phyloP scores from a whole-genome alignment of 92 coral and sea anemone genomes.

The Siderastrea siderea region DNA sequence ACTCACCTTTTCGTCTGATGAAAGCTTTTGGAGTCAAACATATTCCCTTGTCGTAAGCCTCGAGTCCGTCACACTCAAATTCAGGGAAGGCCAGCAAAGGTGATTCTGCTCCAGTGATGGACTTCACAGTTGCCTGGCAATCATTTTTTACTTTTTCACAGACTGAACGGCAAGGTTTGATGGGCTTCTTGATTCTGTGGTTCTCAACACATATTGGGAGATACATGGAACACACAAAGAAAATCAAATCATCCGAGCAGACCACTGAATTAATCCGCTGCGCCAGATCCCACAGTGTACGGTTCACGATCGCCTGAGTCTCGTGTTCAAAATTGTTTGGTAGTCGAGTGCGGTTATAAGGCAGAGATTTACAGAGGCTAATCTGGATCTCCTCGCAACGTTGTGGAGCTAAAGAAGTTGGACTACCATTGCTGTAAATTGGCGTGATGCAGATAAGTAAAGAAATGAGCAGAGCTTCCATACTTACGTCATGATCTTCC shows the following conservation, averaged over 20 bases:
- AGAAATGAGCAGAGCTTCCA: not conserved
- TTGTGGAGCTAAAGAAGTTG: not conserved
- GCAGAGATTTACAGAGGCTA: constrained; percentile 48
- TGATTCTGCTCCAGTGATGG: constrained; percentile 30
- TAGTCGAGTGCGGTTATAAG: constrained; percentile 58
- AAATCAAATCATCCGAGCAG: constrained; percentile 64
- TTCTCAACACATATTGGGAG: constrained; percentile 65
- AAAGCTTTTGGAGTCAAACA: constrained; percentile 66
- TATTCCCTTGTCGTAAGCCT: constrained; percentile 49
- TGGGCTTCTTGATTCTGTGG: not conserved
- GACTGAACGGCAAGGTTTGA: constrained; percentile 64
- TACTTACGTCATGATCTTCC: not conserved
- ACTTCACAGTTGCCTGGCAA: constrained; percentile 25
- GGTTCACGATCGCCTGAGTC: constrained; percentile 24
- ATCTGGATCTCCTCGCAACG: constrained; percentile 45
- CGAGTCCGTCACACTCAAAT: constrained; percentile 47
- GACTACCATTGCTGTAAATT: constrained; percentile 8
- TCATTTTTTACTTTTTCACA: constrained; percentile 64
- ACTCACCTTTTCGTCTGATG: constrained; percentile 19
- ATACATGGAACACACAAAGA: constrained; percentile 60
- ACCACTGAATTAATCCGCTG: constrained; percentile 23
- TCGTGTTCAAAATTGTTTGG: constrained; percentile 53
- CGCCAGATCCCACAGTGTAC: constrained; percentile 25
- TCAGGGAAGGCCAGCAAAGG: constrained; percentile 30
- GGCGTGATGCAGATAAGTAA: constrained; percentile 4